Evolutionary conservation across 2,113 vertebrate genomes (phyloP).

Genomic region (Syngnathoides biaculeatus): DNA sequence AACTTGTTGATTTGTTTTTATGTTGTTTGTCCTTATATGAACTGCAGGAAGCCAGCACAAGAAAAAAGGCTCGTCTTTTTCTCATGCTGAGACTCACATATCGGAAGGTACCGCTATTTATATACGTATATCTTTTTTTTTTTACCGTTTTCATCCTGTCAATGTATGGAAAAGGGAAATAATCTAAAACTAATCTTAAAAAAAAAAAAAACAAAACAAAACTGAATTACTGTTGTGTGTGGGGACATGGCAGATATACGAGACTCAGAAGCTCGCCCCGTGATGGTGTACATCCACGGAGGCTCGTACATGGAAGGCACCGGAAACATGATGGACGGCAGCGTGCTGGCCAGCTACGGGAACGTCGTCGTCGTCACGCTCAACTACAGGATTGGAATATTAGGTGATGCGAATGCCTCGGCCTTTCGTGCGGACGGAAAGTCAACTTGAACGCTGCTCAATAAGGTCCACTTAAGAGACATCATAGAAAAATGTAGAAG

Average conservation of each 20-base stretch:
- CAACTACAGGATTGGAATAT: slow-evolving; percentile 96
- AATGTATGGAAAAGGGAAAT: slow-evolving; percentile 39
- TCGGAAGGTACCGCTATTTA: slow-evolving; percentile 76
- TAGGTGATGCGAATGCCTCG: slow-evolving; percentile 74
- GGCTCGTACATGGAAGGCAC: slow-evolving; percentile 99
- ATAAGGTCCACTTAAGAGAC: slow-evolving; percentile 26
- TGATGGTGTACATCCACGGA: slow-evolving; percentile 97
- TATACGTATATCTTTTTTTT: too few species aligned
- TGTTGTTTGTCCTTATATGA: slow-evolving; percentile 49
- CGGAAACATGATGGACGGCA: slow-evolving; percentile 97
- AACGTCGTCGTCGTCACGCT: slow-evolving; percentile 97
- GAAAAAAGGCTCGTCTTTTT: slow-evolving; percentile 70
- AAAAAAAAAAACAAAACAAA: too few species aligned
- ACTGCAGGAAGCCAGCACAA: slow-evolving; percentile 65
- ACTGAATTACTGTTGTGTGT: slow-evolving; percentile 42
- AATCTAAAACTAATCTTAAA: too few species aligned
- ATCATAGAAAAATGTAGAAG: slow-evolving; percentile 10
- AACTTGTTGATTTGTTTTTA: too few species aligned
- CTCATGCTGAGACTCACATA: slow-evolving; percentile 69
- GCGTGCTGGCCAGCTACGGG: slow-evolving; percentile 93
- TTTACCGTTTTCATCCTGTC: slow-evolving; percentile 33
- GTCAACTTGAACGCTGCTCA: slow-evolving; percentile 13
- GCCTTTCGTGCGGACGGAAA: slow-evolving; percentile 16
- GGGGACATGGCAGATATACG: slow-evolving; percentile 85
- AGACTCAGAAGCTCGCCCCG: slow-evolving; percentile 91